Percentiles rank a stretch among this genome's conserved stretches.
These are phyloP conservation scores for Andrena chrysosceles DNA, from an alignment of 2,888 invertebrate species.

Conservation along the genomic window DNA sequence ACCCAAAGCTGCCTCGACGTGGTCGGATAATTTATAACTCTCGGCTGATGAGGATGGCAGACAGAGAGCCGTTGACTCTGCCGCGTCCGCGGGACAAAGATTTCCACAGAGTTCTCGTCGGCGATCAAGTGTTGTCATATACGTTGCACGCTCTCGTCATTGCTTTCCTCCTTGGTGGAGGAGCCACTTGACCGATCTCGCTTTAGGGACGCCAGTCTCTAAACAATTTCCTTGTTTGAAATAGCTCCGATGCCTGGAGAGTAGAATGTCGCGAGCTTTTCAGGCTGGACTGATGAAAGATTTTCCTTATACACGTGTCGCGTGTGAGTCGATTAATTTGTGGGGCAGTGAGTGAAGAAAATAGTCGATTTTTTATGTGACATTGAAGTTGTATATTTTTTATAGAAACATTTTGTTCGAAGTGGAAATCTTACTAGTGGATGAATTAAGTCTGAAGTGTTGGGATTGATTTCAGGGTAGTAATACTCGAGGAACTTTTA, in stretches of 20 bases:
- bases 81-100: constrained; percentile 40
- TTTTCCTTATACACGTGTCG: background rate
- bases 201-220: constrained; percentile 40
- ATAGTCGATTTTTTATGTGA: background rate
- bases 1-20: constrained; percentile 11
- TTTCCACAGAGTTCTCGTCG: constrained; percentile 44
- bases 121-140: constrained; percentile 60
- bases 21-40: constrained; percentile 42
- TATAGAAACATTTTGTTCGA: too few relatives aligned
- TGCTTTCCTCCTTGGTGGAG: constrained; percentile 33
- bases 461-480: too few relatives aligned
- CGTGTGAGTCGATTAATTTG: background rate
- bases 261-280: constrained; percentile 35
- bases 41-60: constrained; percentile 10
- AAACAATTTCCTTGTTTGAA: constrained; percentile 53
- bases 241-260: constrained; percentile 29
- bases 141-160: constrained; percentile 43
- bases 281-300: background rate
- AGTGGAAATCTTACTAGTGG: too few relatives aligned
- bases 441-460: too few relatives aligned
- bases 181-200: constrained; percentile 49
- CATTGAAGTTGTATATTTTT: too few relatives aligned
- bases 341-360: background rate
- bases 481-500: too few relatives aligned
- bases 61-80: constrained; percentile 41